Evolutionary conservation across 2,113 vertebrate species (phyloP).

Genomic region (Leptocoma aspasia): DNA sequence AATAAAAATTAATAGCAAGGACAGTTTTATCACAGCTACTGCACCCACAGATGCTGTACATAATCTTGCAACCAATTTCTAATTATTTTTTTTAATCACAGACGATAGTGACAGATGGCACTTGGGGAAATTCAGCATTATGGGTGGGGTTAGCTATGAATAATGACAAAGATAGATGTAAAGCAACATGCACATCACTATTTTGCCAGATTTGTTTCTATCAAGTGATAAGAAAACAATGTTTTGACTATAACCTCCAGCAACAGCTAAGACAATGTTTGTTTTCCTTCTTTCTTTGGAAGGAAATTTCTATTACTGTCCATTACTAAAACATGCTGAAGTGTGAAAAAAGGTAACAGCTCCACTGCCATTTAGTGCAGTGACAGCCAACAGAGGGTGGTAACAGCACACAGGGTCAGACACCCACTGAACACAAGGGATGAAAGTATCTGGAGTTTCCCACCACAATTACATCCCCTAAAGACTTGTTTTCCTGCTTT

Average conservation of each 20-base stretch:
- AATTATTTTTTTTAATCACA: conserved; percentile 15
- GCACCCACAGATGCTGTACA: background rate
- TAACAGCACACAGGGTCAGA: fast-evolving
- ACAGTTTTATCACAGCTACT: background rate
- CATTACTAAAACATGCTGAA: background rate
- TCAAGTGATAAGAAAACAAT: conserved; percentile 5
- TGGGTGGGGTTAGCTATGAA: background rate
- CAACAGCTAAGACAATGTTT: conserved; percentile 25
- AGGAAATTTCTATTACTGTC: background rate
- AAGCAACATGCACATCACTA: conserved; percentile 40
- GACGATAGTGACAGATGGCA: conserved; percentile 44
- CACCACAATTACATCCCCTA: background rate
- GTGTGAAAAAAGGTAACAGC: background rate
- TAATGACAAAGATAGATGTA: conserved; percentile 27
- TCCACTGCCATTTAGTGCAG: background rate
- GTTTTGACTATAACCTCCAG: conserved; percentile 39
- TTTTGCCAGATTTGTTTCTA: conserved; percentile 45
- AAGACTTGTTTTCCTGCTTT: background rate
- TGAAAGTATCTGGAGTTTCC: background rate
- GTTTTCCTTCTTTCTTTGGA: background rate
- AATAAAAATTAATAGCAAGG: background rate
- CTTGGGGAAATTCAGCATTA: conserved; percentile 1
- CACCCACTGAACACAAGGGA: background rate
- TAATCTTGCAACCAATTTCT: conserved; percentile 15
- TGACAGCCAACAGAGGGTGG: background rate